Evolutionary conservation across 2,113 vertebrate species (phyloP).

Genomic region (Notechis scutatus): DNA sequence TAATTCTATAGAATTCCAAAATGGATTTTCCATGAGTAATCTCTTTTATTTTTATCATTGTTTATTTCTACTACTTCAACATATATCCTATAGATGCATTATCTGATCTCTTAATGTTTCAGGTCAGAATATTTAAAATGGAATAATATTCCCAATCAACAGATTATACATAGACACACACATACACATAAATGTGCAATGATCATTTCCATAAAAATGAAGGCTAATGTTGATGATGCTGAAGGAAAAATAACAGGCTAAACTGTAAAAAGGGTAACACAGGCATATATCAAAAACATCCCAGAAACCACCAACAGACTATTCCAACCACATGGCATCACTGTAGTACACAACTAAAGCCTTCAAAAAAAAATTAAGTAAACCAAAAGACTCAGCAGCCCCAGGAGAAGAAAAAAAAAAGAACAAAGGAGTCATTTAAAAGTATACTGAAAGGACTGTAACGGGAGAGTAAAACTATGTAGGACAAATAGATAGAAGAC

Average conservation of each 20-base stretch:
- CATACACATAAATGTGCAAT: background rate
- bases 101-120: background rate
- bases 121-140: background rate
- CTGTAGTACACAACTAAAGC: no score
- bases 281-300: no score
- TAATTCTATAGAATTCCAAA: constrained; percentile 38
- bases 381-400: no score
- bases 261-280: no score
- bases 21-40: background rate
- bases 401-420: no score
- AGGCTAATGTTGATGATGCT: background rate
- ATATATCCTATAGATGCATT: background rate
- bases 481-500: no score
- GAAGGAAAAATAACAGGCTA: background rate
- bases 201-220: background rate
- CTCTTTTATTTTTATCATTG: background rate
- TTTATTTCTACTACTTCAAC: background rate
- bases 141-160: background rate
- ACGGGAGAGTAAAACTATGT: no score
- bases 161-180: background rate
- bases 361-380: no score
- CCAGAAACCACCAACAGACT: no score
- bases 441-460: no score
- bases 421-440: no score
- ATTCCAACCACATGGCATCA: no score